Percentiles rank a stretch among this genome's conserved stretches.
Conservation (phyloP, 2,888 invertebrate genomes). For the Leptinotarsa tumamoca region DNA sequence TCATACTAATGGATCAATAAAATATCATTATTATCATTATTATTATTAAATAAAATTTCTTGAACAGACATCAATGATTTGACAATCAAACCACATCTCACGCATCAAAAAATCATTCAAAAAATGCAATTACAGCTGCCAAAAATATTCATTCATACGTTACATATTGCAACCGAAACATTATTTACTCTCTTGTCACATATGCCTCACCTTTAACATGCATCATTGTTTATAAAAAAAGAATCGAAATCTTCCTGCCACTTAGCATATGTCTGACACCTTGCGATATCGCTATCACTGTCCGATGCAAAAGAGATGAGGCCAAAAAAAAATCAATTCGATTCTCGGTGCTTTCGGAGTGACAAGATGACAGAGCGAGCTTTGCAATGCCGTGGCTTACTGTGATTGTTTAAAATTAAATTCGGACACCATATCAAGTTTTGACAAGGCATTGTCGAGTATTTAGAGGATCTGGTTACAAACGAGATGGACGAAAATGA, state of each 20-base stretch:
- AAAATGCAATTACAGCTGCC: conserved; percentile 27
- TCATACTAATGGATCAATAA: too few species aligned
- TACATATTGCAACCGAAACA: conserved; percentile 23
- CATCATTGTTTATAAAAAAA: conserved; percentile 18
- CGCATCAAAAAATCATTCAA: neutral
- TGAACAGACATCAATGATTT: too few species aligned
- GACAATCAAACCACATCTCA: too few species aligned
- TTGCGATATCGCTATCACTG: conserved; percentile 15
- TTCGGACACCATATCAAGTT: conserved; percentile 37
- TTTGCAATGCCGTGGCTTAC: conserved; percentile 33
- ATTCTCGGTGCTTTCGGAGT: conserved; percentile 21
- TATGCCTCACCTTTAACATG: conserved; percentile 23
- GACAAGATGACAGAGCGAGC: conserved; percentile 33
- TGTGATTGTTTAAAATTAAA: conserved; percentile 40
- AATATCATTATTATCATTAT: too few species aligned
- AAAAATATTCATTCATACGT: neutral
- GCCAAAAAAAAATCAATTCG: conserved; percentile 14
- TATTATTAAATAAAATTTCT: too few species aligned
- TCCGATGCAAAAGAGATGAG: neutral
- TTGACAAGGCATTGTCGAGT: conserved; percentile 25
- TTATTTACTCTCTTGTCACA: conserved; percentile 31
- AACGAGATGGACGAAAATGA: conserved; percentile 16
- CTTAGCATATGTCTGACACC: conserved; percentile 25
- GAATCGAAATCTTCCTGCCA: conserved; percentile 20
- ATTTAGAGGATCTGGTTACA: conserved; percentile 30